phyloP scores from a whole-genome alignment of 2,888 invertebrate species.

The Pseudanteris insignis region DNA sequence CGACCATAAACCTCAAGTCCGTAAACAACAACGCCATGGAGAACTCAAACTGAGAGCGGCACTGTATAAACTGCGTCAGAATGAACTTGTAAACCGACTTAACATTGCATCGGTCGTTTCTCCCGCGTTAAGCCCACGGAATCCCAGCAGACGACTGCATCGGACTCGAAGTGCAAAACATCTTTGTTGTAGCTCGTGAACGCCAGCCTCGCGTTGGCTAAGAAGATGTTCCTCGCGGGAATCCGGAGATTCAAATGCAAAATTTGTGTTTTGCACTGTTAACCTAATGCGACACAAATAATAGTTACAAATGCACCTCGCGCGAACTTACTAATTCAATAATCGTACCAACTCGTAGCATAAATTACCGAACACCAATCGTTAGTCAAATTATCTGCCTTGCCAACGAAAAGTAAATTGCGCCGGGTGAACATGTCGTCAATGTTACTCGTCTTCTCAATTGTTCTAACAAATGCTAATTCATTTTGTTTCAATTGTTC shows the following conservation, averaged over 20 bases:
- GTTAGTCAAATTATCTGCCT: constrained; percentile 29
- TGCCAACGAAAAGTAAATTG: constrained; percentile 11
- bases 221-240: constrained; percentile 30
- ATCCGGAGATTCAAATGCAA: constrained; percentile 35
- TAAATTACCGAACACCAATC: constrained; percentile 33
- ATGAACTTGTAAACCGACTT: constrained; percentile 46
- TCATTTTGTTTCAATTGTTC: too few species aligned
- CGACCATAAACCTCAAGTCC: constrained; percentile 40
- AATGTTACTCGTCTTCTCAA: constrained; percentile 10
- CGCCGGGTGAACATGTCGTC: constrained; percentile 2
- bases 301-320: constrained; percentile 33
- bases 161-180: constrained; percentile 17
- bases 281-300: constrained; percentile 35
- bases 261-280: constrained; percentile 37
- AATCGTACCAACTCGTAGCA: constrained; percentile 21
- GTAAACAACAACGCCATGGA: constrained; percentile 25
- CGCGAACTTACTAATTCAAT: constrained; percentile 39
- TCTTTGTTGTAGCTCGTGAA: constrained; percentile 18
- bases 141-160: constrained; percentile 32
- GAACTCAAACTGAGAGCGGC: constrained; percentile 22
- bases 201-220: constrained; percentile 14
- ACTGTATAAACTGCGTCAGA: constrained; percentile 15
- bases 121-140: constrained; percentile 30
- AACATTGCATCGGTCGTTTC: constrained; percentile 57
- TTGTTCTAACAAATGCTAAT: too few species aligned